A percentile compares a stretch with the other conserved stretches of the same genome.
Evolutionary conservation across 1,140 invertebrate species (phyloP).

Genomic region (Sinonovacula constricta): DNA sequence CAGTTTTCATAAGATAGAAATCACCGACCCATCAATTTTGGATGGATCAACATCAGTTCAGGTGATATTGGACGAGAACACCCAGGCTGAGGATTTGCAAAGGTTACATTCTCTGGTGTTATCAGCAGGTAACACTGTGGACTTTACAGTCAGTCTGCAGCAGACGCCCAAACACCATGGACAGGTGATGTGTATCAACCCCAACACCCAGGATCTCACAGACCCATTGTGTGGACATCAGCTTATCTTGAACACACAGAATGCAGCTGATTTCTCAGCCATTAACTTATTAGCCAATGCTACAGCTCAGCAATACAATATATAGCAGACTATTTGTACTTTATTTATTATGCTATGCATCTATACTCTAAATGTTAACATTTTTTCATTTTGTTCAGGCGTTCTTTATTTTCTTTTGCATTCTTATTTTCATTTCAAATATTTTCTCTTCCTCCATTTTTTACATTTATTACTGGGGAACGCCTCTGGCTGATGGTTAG

Average conservation of each 20-base stretch:
- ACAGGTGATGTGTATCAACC: constrained; percentile 32
- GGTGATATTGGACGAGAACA: constrained; percentile 13
- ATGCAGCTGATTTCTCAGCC: neutral
- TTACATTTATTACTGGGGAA: no score
- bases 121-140: constrained; percentile 17
- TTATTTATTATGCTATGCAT: no score
- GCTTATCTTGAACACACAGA: neutral
- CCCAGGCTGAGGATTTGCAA: constrained; percentile 12
- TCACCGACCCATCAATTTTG: neutral
- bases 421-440: no score
- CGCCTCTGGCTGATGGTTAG: no score
- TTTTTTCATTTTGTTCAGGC: no score
- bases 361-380: no score
- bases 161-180: constrained; percentile 11
- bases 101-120: constrained; percentile 39
- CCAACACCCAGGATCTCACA: constrained; percentile 35
- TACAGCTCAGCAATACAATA: neutral
- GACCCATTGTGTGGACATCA: constrained; percentile 16
- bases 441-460: no score
- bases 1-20: neutral
- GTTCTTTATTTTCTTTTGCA: no score
- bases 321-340: no score
- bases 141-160: neutral
- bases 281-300: neutral
- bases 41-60: constrained; percentile 19